A percentile compares a stretch with the other conserved stretches of the same genome.
Conservation (phyloP, 2,797 vertebrate genomes). For the Sphaeramia orbicularis region DNA sequence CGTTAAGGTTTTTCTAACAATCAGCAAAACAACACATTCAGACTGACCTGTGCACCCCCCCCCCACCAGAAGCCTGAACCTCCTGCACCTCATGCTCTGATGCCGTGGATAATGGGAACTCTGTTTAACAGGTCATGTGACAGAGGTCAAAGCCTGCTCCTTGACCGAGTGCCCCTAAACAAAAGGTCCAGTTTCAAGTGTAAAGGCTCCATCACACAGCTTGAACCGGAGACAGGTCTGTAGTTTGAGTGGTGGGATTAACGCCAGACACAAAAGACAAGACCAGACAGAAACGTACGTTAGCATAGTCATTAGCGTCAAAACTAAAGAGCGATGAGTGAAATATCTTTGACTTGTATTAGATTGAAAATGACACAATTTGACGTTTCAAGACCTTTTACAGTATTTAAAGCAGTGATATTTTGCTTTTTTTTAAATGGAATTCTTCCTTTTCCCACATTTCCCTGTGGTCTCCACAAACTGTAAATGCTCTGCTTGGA, state of each 20-base stretch:
- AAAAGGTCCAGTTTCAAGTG: slow-evolving; percentile 33
- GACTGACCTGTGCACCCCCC: slow-evolving; percentile 12
- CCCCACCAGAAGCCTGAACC: slow-evolving; percentile 9
- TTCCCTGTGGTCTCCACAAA: too few species aligned
- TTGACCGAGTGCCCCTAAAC: slow-evolving; percentile 13
- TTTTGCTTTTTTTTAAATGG: too few species aligned
- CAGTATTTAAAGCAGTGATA: too few species aligned
- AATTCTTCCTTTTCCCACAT: too few species aligned
- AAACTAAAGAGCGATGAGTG: too few species aligned
- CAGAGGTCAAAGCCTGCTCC: slow-evolving; percentile 48
- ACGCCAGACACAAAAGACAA: not conserved
- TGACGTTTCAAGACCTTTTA: too few species aligned
- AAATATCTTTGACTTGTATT: too few species aligned
- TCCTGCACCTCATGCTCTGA: slow-evolving; percentile 11
- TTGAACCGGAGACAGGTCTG: slow-evolving; percentile 16
- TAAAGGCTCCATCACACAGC: not conserved
- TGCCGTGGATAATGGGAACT: slow-evolving; percentile 40
- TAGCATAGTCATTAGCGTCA: not conserved
- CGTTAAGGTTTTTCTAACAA: slow-evolving; percentile 6
- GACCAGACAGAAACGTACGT: not conserved
- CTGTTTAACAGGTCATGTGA: slow-evolving; percentile 59
- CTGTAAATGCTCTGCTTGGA: too few species aligned
- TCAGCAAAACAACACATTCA: slow-evolving; percentile 37
- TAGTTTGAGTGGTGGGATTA: not conserved
- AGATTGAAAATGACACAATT: too few species aligned